Base-by-base conservation (phyloP, 1,140 invertebrate species). In the Cydia pomonella region DNA sequence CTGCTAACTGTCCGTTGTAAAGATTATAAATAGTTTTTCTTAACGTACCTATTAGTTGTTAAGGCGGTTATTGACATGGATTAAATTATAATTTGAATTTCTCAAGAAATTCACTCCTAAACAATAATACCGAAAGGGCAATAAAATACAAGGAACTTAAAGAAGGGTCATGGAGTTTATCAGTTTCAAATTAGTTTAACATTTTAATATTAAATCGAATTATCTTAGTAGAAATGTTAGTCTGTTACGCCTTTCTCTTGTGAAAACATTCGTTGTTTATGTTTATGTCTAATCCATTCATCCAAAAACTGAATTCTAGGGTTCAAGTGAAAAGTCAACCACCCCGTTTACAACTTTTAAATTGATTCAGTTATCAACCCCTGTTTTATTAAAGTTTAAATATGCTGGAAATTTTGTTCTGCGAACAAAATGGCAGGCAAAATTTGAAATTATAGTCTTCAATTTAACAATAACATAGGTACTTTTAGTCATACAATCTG, bases 41-140 rank as follows among this genome's bases (percentile, higher is more conserved):
- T 50, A 6, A 50, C 9, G 47, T 50, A 50, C 9, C n/a, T 50
- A 13, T 47, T 16, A 47, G 44, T 50, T n/a, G 9, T 23, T 59
- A 21, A 59, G 18, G n/a, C 21, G n/a, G 18, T 59, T 23, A 23
- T 59, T 59, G 53, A 59, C 53, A 23, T 59, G 7, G 53, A 59
- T 59, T 59, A 59, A 59, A 2, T 21, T 23, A 23, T 59, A 23
- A 59, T 23, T 59, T 1, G 7, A 59, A 59, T 23, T 59, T 59
- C n/a, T 18, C 18, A 23, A 59, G 9, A 21, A 59, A n/a, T 50
- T 50, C 53, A 21, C 9, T n/a, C 53, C 27, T 25, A 66, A 66
- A 66, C 64, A 69, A 69, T 18, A 69, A 69, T 33, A 29, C 29
- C 29, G 33, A 69, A 69, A 69, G 64, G 33, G 29, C 27, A 66